phyloP scores from a whole-genome alignment of 2,797 vertebrate genomes.

The Botia kubotai region DNA sequence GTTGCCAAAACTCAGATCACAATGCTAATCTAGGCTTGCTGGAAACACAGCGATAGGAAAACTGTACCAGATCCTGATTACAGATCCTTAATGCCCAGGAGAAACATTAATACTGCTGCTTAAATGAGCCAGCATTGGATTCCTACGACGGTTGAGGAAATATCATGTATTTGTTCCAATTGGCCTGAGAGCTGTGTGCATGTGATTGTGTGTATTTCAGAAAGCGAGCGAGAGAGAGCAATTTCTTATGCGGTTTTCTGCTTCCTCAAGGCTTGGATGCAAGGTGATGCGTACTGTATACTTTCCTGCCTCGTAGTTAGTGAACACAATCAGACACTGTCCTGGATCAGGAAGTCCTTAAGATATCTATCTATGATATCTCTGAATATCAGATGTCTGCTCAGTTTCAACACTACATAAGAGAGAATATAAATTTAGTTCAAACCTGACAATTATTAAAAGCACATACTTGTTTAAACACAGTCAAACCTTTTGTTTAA shows the following conservation, averaged over 20 bases:
- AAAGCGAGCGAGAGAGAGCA: background rate
- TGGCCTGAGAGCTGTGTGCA: background rate
- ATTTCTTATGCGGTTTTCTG: background rate
- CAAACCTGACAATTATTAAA: background rate
- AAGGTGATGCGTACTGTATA: background rate
- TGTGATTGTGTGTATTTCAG: background rate
- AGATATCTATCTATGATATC: too few relatives aligned
- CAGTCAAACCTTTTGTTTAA: too few relatives aligned
- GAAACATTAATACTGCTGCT: background rate
- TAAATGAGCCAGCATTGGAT: background rate
- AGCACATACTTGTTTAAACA: background rate
- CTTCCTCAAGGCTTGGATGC: background rate
- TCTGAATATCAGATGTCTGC: too few relatives aligned
- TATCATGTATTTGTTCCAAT: background rate
- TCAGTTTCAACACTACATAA: too few relatives aligned
- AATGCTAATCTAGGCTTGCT: background rate
- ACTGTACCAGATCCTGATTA: background rate
- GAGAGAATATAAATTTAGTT: too few relatives aligned
- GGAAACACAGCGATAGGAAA: background rate
- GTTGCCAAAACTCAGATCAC: background rate
- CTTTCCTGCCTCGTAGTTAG: background rate
- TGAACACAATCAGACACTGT: too few relatives aligned
- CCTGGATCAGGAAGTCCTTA: too few relatives aligned
- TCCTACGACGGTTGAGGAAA: background rate
- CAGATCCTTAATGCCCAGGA: background rate